A percentile compares a stretch with the other conserved stretches of the same genome.
Conservation (phyloP, 1,140 invertebrate genomes). For the Caerostris extrusa region DNA sequence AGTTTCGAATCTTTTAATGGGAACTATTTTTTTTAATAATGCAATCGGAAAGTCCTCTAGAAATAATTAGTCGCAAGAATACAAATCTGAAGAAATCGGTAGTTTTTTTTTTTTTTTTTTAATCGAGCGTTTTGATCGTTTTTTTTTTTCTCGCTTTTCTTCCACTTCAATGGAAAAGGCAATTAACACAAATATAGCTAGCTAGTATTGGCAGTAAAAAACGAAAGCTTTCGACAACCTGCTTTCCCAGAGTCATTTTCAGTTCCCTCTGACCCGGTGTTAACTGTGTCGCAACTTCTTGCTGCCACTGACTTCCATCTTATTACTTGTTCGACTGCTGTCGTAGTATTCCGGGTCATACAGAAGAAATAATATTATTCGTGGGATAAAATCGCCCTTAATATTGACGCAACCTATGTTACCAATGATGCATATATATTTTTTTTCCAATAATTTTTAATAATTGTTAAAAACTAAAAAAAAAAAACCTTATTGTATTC, state of each 20-base stretch:
- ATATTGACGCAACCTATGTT: not conserved
- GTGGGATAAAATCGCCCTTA: not conserved
- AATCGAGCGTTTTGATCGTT: not conserved
- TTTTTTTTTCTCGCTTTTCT: not conserved
- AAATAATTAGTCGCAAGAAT: constrained; percentile 17
- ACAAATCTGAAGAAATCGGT: not conserved
- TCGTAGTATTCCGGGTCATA: constrained; percentile 12
- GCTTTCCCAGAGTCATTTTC: constrained; percentile 5
- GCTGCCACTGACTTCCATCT: not conserved
- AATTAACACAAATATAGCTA: constrained; percentile 23
- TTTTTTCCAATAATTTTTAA: too few relatives aligned
- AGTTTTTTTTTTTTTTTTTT: not conserved
- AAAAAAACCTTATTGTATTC: too few relatives aligned
- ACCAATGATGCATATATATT: too few relatives aligned
- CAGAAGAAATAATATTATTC: not conserved
- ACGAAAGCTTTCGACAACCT: constrained; percentile 10
- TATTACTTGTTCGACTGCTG: not conserved
- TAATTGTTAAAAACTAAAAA: too few relatives aligned
- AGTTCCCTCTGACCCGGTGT: not conserved
- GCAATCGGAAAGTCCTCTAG: not conserved
- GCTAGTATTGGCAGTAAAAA: not conserved
- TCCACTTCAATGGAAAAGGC: constrained; percentile 49
- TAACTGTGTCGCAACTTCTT: constrained; percentile 10
- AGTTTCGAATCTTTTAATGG: not conserved
- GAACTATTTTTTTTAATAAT: not conserved